Evolutionary conservation across 1,140 invertebrate genomes (phyloP), one percentile per base, ranked within the genome.

Genomic region (Drosophila cardini): DNA sequence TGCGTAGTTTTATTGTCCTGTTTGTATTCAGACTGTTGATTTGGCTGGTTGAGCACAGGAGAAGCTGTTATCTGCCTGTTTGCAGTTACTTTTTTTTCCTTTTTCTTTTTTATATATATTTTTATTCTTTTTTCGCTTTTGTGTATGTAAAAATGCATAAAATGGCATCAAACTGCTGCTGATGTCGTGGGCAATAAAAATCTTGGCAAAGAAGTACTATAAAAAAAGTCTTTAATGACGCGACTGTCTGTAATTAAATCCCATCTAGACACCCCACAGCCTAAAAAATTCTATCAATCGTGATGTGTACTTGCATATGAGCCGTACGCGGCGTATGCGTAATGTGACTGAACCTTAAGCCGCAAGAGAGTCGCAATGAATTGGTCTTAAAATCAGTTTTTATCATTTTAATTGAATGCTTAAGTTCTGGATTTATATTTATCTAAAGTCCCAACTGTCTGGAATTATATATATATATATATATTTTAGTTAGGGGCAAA

Each of bases 181-280:
- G 63, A 38, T 78, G 70, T 67, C 57, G 73, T 64, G 64, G 72
- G 83, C 69, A 64, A 58, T 87, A 80, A 87, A 87, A 89, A 72
- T 80, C 61, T 65, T 82, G 84, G 70, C 55, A 78, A 87, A 87
- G 80, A 87, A 87, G 72, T 76, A 55, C 77, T 78, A 89, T 87
- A 84, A 87, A 87, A 84, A 89, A 84, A 89, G 73, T 61, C 57
- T 84, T 87, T 87, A 84, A 87, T 89, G 80, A 75, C 72, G 80
- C 84, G 80, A 72, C 84, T 76, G 72, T 77, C 62, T 83, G 84
- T 89, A 87, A 87, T 87, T 87, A 87, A 87, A 87, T 68, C 53
- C 45, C 63, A 77, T 48, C 78, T 74, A 68, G 46, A 48, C 46
- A 57, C 76, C 21, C 9, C 40, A 16, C 32, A 48, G 4, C 2